Evolutionary conservation across 23 tunicate species (phyloP).

Genomic region (Ciona savignyi): DNA sequence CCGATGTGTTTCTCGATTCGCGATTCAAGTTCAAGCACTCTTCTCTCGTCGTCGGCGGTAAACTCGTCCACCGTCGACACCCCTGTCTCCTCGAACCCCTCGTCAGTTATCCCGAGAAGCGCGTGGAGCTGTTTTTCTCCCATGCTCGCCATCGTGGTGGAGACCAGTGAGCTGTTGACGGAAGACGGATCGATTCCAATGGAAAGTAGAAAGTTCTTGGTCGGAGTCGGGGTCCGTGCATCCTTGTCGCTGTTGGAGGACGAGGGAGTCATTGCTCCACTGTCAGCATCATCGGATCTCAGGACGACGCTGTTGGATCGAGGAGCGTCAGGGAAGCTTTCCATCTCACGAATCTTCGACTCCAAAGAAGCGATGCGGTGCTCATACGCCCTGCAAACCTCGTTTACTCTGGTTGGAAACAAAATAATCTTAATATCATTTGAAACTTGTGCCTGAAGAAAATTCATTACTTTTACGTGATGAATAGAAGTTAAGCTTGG

Average conservation of each 20-base stretch:
- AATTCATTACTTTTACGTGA: too few relatives aligned
- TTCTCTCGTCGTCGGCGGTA: slow-evolving; percentile 48
- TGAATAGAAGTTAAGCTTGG: too few relatives aligned
- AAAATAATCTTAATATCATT: slow-evolving; percentile 54
- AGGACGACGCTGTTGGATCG: slow-evolving; percentile 34
- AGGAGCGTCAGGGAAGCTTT: slow-evolving; percentile 15
- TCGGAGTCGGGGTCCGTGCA: slow-evolving; percentile 82
- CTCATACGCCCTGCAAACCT: slow-evolving; percentile 22
- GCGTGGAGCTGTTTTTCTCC: slow-evolving; percentile 50
- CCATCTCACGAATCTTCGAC: slow-evolving; percentile 27
- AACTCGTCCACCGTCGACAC: slow-evolving; percentile 49
- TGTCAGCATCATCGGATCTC: slow-evolving; percentile 28
- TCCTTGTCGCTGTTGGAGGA: slow-evolving; percentile 6
- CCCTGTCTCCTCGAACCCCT: slow-evolving; percentile 35
- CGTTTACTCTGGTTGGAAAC: not conserved
- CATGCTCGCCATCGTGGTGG: slow-evolving; percentile 34
- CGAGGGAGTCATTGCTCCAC: slow-evolving; percentile 16
- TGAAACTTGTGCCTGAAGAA: too few relatives aligned
- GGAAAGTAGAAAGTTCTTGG: slow-evolving; percentile 51
- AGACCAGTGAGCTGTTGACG: slow-evolving; percentile 24
- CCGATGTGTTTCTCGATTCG: slow-evolving; percentile 73
- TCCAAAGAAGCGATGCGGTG: slow-evolving; percentile 41
- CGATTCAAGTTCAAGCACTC: slow-evolving; percentile 55
- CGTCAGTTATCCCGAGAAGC: slow-evolving; percentile 55
- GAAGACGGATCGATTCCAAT: slow-evolving; percentile 50